Evolutionary conservation across 2,113 vertebrate species (phyloP).

Genomic region (Mionectes macconnelli): DNA sequence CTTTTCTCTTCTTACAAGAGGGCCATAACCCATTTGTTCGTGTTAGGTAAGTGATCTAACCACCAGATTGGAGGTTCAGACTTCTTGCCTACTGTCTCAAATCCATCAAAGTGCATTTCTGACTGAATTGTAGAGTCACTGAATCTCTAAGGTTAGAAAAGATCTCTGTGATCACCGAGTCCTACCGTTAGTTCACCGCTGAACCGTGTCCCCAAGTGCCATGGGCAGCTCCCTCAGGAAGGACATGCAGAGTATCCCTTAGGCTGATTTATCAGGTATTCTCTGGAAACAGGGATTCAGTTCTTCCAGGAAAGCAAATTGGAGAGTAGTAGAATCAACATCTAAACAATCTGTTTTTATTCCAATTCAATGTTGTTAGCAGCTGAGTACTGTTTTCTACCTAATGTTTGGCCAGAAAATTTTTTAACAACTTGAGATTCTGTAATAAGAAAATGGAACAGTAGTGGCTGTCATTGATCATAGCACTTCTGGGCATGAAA

Average conservation of each 20-base stretch:
- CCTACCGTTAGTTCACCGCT: neutral
- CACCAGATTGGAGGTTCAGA: neutral
- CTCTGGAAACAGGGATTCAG: rapidly evolving
- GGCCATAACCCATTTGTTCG: rapidly evolving
- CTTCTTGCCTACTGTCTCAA: neutral
- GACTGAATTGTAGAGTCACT: rapidly evolving
- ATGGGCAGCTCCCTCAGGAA: neutral
- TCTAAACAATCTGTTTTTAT: neutral
- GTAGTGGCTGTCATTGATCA: neutral
- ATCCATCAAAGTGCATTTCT: neutral
- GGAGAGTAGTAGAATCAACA: neutral
- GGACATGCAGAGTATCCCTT: neutral
- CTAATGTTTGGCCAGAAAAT: neutral
- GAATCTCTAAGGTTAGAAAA: neutral
- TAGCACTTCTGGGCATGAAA: neutral
- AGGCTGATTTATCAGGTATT: neutral
- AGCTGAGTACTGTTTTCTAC: neutral
- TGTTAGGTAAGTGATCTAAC: neutral
- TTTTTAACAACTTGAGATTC: neutral
- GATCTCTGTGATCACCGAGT: neutral
- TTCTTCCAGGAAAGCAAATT: neutral
- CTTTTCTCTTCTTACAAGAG: neutral
- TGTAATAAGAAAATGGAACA: neutral
- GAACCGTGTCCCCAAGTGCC: neutral
- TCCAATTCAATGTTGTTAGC: neutral